These are phyloP conservation scores for Heliocidaris tuberculata DNA, from an alignment of 35 echinoderm and acorn worm genomes.

Conservation along the genomic window DNA sequence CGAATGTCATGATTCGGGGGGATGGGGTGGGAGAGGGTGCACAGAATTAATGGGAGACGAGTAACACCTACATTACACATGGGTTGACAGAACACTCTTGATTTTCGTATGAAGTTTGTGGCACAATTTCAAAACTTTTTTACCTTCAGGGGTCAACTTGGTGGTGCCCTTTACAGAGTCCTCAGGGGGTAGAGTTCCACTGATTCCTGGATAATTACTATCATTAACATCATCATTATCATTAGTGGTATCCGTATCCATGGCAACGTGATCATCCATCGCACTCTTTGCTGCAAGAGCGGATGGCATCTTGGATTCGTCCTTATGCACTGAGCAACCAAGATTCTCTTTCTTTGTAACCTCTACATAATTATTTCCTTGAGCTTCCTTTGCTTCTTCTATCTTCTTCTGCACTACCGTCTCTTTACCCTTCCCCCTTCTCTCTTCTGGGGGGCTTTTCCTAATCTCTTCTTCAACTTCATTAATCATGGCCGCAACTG, in stretches of 20 bases:
- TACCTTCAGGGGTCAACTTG: background rate
- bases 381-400: background rate
- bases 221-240: conserved; percentile 24
- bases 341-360: background rate
- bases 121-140: conserved; percentile 1
- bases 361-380: background rate
- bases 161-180: background rate
- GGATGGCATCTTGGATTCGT: background rate
- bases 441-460: background rate
- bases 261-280: background rate
- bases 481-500: background rate
- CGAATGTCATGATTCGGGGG: background rate
- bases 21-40: background rate
- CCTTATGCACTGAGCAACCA: background rate
- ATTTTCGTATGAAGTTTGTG: background rate
- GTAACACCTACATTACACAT: background rate
- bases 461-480: background rate
- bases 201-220: conserved; percentile 41
- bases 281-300: background rate
- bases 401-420: background rate
- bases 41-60: conserved; percentile 10
- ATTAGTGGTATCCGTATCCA: conserved; percentile 4
- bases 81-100: conserved; percentile 17
- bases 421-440: background rate
- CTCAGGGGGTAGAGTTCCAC: conserved; percentile 1